Percentiles rank a stretch among this genome's conserved stretches.
Evolutionary conservation across 1,140 invertebrate genomes (phyloP).

Genomic region (Cotesia vestalis): DNA sequence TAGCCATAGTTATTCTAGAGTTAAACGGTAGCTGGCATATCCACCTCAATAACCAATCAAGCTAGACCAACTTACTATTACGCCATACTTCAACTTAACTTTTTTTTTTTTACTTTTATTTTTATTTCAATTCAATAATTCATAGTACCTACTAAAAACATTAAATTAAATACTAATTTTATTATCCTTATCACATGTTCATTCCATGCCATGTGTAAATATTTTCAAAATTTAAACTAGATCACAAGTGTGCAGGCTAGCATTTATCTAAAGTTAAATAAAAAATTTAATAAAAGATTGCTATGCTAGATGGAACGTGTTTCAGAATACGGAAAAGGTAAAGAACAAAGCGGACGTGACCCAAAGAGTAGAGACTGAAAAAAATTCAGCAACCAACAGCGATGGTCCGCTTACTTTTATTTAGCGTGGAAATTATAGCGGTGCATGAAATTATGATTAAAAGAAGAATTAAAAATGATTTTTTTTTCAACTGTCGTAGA

Average conservation of each 20-base stretch:
- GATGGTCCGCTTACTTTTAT: constrained; percentile 10
- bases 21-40: constrained; percentile 46
- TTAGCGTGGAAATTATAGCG: not conserved
- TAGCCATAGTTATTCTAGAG: constrained; percentile 52
- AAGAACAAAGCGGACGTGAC: constrained; percentile 18
- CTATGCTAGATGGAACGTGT: not conserved
- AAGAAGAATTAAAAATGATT: too few species aligned
- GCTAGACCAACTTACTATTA: constrained; percentile 57
- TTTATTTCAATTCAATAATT: not conserved
- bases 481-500: not conserved
- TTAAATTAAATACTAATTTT: too few species aligned
- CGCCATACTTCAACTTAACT: constrained; percentile 58
- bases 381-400: not conserved
- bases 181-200: too few species aligned
- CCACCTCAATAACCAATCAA: constrained; percentile 62
- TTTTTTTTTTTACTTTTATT: constrained; percentile 14
- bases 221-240: not conserved
- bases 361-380: constrained; percentile 17
- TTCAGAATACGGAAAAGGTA: not conserved
- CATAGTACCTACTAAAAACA: too few species aligned
- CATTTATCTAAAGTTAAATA: not conserved
- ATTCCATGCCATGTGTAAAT: too few species aligned
- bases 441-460: not conserved
- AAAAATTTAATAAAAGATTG: not conserved
- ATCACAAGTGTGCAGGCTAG: not conserved